Evolutionary conservation across 2,888 invertebrate species (phyloP).

Genomic region (Cheilosia pagana): DNA sequence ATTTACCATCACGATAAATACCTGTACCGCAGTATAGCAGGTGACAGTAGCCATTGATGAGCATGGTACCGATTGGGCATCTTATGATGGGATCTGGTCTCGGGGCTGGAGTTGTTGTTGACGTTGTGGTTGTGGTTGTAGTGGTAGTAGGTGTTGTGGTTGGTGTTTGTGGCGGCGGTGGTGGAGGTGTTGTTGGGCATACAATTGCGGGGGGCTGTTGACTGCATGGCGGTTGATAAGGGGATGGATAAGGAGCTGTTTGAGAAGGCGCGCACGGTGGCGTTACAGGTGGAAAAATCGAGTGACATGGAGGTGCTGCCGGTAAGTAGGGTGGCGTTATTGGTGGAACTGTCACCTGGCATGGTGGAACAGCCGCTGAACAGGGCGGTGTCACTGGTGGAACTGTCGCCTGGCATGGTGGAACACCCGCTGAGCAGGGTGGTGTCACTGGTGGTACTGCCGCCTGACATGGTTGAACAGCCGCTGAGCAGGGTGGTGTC

Average conservation of each 20-base stretch:
- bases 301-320: too few relatives aligned
- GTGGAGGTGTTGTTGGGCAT: not conserved
- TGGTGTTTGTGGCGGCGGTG: slow-evolving; percentile 15
- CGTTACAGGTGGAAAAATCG: too few relatives aligned
- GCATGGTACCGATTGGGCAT: slow-evolving; percentile 77
- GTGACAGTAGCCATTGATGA: slow-evolving; percentile 76
- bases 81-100: slow-evolving; percentile 49
- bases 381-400: not conserved
- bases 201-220: not conserved
- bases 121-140: slow-evolving; percentile 14
- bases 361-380: not conserved
- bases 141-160: slow-evolving; percentile 2
- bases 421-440: not conserved
- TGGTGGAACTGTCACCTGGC: slow-evolving; percentile 1
- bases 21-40: slow-evolving; percentile 77
- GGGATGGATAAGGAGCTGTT: not conserved
- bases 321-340: not conserved
- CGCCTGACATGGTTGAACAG: not conserved
- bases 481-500: not conserved
- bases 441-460: not conserved
- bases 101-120: slow-evolving; percentile 28
- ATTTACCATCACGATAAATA: slow-evolving; percentile 74
- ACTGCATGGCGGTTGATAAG: too few relatives aligned
- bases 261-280: not conserved
- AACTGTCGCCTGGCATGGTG: not conserved